Evolutionary conservation across 2,797 vertebrate genomes (phyloP), one percentile per base, ranked within the genome.

Genomic region (Erithacus rubecula): DNA sequence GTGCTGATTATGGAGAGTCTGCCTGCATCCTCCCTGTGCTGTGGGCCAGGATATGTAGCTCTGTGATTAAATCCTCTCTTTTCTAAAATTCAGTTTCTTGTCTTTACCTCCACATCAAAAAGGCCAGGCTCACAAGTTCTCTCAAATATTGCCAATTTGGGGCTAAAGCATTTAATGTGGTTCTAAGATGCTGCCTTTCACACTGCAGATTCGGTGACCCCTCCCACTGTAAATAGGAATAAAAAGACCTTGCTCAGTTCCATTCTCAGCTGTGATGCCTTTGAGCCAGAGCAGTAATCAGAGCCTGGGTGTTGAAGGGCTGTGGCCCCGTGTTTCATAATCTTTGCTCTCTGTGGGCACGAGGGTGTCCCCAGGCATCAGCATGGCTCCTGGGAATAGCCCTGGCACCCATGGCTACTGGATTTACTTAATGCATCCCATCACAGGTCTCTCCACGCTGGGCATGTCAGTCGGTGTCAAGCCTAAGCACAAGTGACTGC

Each of bases 341-440:
- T 44, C 77, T 43, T 49, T 75, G 41, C 55, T 62, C 39, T 9
- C 12, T 53, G 39, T 32, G 0, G 0, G 11, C 86, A 46, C 5
- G 3, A 65, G 75, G 59, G 26, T 56, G 41, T 70, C 36, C 36
- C 17, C 63, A 49, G 75, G 23, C 68, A 20, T 11, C 58, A 78
- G n/a, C 0, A 1, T 6, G 26, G 63, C 68, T 51, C 29, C 91
- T 55, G 37, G 10, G 27, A 94, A 58, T 27, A 89, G 77, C 62
- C 36, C 39, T 77, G 3, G 12, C 51, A 21, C 30, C 49, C 4
- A 4, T 29, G 26, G 70, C 51, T 15, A 14, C 24, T 46, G 86
- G 77, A 95, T 92, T 92, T 79, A 34, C 74, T 72, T 90, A 72
- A 89, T 49, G 67, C 71, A 37, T 52, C 60, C 83, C 72, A 30